phyloP scores from a whole-genome alignment of 1,140 invertebrate genomes.

The Acromyrmex echinatior region DNA sequence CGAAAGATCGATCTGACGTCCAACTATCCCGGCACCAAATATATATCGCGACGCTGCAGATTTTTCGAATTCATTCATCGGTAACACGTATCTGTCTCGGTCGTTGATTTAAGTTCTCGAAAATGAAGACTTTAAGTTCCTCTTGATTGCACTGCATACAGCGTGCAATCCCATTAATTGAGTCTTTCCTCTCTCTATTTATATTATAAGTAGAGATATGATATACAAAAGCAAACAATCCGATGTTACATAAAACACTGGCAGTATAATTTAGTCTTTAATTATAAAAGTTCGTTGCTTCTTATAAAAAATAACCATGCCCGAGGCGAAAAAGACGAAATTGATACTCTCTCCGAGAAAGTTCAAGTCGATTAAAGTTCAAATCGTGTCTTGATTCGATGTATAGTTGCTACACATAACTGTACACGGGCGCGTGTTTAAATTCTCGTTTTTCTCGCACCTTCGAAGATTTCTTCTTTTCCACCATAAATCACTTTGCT shows the following conservation, averaged over 20 bases:
- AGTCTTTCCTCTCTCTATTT: background rate
- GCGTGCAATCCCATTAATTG: background rate
- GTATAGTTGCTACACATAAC: background rate
- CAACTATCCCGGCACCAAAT: background rate
- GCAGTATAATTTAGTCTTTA: background rate
- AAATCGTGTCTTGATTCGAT: background rate
- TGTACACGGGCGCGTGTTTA: background rate
- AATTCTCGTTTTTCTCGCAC: conserved; percentile 22
- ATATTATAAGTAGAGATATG: background rate
- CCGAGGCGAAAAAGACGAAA: background rate
- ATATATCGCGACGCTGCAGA: background rate
- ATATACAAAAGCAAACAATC: background rate
- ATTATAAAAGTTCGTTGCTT: conserved; percentile 30
- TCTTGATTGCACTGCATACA: background rate
- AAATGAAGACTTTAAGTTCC: background rate
- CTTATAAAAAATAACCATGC: background rate
- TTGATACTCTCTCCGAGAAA: background rate
- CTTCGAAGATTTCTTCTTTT: conserved; percentile 15
- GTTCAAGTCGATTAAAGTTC: conserved; percentile 17
- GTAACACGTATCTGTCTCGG: background rate
- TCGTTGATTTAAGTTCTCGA: background rate
- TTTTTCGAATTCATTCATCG: background rate
- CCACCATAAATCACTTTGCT: conserved; percentile 36
- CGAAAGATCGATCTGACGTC: background rate
- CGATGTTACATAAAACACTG: background rate